phyloP scores from a whole-genome alignment of 2,797 vertebrate species.

The Discoglossus pictus region DNA sequence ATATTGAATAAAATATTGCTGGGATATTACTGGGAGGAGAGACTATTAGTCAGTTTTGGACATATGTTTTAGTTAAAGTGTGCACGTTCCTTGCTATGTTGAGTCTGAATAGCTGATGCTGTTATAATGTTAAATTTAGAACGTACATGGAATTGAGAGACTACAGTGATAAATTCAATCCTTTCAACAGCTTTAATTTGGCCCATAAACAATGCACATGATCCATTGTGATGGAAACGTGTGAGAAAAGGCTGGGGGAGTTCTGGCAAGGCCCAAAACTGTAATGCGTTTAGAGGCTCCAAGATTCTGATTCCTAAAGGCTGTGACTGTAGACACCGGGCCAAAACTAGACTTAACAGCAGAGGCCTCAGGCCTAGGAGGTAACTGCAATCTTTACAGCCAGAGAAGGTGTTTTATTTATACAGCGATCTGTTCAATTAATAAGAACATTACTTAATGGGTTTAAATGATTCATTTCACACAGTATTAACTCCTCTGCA shows the following conservation, averaged over 20 bases:
- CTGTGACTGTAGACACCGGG: neutral
- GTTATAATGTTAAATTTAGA: too few species aligned
- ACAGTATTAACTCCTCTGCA: neutral
- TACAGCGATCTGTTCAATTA: conserved; percentile 2
- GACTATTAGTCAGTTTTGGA: too few species aligned
- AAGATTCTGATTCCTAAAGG: neutral
- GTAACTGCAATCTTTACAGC: neutral
- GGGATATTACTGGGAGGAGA: too few species aligned
- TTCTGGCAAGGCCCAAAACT: neutral
- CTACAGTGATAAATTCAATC: neutral
- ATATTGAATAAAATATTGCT: too few species aligned
- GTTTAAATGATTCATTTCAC: neutral
- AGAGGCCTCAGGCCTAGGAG: conserved; percentile 9
- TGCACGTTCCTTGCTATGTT: too few species aligned
- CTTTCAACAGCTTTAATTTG: conserved; percentile 29
- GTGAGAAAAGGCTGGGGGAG: neutral
- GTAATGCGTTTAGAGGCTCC: neutral
- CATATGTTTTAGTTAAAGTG: too few species aligned
- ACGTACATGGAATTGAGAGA: too few species aligned
- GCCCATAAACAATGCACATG: neutral
- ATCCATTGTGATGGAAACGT: conserved; percentile 1
- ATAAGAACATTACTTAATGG: neutral
- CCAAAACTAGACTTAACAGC: neutral
- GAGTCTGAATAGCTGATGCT: neutral
- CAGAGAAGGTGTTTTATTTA: conserved; percentile 25